Evolutionary conservation across 2,113 vertebrate genomes (phyloP), one percentile per base, ranked within the genome.

Genomic region (Tyrannus savana): DNA sequence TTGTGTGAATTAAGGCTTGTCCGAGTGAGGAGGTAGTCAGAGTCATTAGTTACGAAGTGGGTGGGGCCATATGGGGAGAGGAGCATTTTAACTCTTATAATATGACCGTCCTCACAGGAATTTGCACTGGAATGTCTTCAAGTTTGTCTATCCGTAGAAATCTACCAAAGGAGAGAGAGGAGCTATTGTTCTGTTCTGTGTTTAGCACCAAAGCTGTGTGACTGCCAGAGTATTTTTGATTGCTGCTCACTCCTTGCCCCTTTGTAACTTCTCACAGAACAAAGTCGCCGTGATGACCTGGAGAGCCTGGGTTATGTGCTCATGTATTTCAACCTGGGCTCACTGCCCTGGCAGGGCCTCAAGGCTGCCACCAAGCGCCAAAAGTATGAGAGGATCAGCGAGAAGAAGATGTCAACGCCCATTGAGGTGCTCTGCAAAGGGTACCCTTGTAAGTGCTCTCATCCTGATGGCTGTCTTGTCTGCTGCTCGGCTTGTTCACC

Each of bases 301-400:
- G 99, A 99, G 98, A 99, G 99, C 69, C 97, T 99, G 79, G 99
- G 99, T 93, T 99, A 99, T 0, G 99, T 99, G 93, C 99, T 99
- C 84, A 99, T 99, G 99, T 99, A 99, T 98, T 99, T 99, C 98
- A 99, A 99, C 98, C 98, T 99, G 98, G 99, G 99, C 89, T 99
- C 99, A 1, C 98, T 99, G 98, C 99, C 99, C 91, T 99, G 99
- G 99, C 99, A 99, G 95, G 99, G 99, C 93, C 99, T 99, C 91
- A 99, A 99, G 95, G 99, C 99, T 33, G 99, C 99, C 92, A 99
- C 99, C 97, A 99, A 99, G 97, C 99, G 99, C 96, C 99, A 99
- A 98, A 99, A 99, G 95, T 99, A 99, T 0, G 99, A 99, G 94
- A 98, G 99, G n/a, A 99, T 99, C 98, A 99, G 99, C 4, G 99